phyloP scores from a whole-genome alignment of 2,797 vertebrate species.

The Hemitrygon akajei region DNA sequence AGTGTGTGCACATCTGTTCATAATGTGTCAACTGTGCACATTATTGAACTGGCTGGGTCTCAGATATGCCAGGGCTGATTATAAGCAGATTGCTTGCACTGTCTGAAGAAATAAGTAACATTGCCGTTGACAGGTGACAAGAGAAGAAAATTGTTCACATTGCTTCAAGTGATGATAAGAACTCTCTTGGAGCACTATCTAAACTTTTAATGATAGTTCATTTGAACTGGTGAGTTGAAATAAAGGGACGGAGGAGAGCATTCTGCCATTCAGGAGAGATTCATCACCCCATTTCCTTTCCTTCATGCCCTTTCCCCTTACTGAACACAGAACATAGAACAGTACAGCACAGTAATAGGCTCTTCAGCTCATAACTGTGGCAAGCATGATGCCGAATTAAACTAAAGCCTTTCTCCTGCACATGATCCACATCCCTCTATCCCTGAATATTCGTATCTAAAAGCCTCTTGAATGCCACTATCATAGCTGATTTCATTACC shows the following conservation, averaged over 20 bases:
- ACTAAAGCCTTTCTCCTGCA: no score
- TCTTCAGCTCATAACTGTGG: no score
- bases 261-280: neutral
- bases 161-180: neutral
- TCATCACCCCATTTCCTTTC: no score
- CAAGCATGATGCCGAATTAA: no score
- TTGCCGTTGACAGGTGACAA: neutral
- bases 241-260: neutral
- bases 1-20: neutral
- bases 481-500: no score
- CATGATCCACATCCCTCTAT: no score
- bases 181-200: neutral
- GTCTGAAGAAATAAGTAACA: neutral
- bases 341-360: no score
- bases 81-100: constrained; percentile 5
- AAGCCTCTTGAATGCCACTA: no score
- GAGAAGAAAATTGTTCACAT: neutral
- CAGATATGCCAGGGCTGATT: neutral
- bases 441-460: no score
- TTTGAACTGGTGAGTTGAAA: neutral
- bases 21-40: neutral
- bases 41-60: neutral
- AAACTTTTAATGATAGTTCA: neutral
- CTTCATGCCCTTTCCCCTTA: no score
- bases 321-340: no score